A percentile compares a stretch with the other conserved stretches of the same genome.
Conservation (phyloP, 1,140 invertebrate species). For the Pachypsylla venusta region DNA sequence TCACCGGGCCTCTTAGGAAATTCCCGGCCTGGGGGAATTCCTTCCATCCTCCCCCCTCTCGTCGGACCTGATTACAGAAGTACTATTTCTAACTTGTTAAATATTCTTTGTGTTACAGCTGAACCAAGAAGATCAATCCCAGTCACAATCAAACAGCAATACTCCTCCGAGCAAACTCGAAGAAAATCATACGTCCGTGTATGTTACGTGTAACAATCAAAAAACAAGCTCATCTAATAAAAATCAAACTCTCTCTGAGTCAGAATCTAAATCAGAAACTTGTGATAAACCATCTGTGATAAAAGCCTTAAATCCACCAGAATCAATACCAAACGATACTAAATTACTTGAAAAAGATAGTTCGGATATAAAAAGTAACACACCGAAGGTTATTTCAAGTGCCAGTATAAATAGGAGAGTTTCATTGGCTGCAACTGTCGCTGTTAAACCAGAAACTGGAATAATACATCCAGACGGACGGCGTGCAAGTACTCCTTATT, state of each 20-base stretch:
- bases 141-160: not conserved
- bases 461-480: slow-evolving; percentile 28
- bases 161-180: not conserved
- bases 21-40: too few relatives aligned
- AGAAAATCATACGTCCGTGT: slow-evolving; percentile 6
- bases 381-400: slow-evolving; percentile 16
- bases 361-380: not conserved
- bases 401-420: slow-evolving; percentile 1
- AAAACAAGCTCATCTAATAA: slow-evolving; percentile 24
- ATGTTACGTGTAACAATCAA: slow-evolving; percentile 16
- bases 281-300: slow-evolving; percentile 7
- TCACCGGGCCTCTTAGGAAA: too few relatives aligned
- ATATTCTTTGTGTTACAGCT: slow-evolving; percentile 36
- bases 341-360: not conserved
- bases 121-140: slow-evolving; percentile 40
- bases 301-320: slow-evolving; percentile 3
- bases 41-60: too few relatives aligned
- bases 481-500: slow-evolving; percentile 41
- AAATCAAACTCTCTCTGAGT: not conserved
- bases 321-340: too few relatives aligned
- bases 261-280: not conserved
- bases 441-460: not conserved
- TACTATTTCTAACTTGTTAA: too few relatives aligned
- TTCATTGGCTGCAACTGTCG: not conserved
- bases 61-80: too few relatives aligned